These are phyloP conservation scores for Cynoglossus semilaevis DNA, from an alignment of 2,113 vertebrate species.

Conservation along the genomic window DNA sequence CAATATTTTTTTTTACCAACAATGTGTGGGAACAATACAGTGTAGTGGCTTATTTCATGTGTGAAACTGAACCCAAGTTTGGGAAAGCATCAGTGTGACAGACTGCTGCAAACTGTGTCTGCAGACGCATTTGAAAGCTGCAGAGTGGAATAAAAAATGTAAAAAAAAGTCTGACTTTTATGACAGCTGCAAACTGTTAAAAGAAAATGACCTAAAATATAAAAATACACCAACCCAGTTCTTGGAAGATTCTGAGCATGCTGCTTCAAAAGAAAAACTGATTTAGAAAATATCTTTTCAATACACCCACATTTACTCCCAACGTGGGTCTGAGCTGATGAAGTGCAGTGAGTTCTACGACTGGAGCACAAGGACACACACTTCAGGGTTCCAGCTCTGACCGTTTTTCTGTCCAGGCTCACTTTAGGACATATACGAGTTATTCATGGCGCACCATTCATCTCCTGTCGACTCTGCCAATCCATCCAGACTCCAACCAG, in stretches of 20 bases:
- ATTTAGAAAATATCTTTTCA: slow-evolving; percentile 33
- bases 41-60: background rate
- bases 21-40: no score
- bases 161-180: no score
- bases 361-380: slow-evolving; percentile 14
- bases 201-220: background rate
- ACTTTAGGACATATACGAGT: slow-evolving; percentile 46
- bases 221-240: background rate
- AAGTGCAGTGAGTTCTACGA: slow-evolving; percentile 8
- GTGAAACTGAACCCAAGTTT: no score
- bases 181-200: background rate
- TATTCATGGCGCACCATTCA: slow-evolving; percentile 58
- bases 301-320: slow-evolving; percentile 28
- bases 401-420: slow-evolving; percentile 40
- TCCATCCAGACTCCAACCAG: slow-evolving; percentile 53
- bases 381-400: slow-evolving; percentile 5
- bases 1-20: no score
- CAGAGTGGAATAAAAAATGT: no score
- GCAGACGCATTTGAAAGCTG: no score
- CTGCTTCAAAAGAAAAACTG: slow-evolving; percentile 10
- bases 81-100: no score
- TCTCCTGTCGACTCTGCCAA: slow-evolving; percentile 51
- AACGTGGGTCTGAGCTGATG: slow-evolving; percentile 31
- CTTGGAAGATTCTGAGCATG: background rate
- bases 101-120: no score